Conservation (phyloP, 2,113 vertebrate genomes). For the Morphnarchus princeps region DNA sequence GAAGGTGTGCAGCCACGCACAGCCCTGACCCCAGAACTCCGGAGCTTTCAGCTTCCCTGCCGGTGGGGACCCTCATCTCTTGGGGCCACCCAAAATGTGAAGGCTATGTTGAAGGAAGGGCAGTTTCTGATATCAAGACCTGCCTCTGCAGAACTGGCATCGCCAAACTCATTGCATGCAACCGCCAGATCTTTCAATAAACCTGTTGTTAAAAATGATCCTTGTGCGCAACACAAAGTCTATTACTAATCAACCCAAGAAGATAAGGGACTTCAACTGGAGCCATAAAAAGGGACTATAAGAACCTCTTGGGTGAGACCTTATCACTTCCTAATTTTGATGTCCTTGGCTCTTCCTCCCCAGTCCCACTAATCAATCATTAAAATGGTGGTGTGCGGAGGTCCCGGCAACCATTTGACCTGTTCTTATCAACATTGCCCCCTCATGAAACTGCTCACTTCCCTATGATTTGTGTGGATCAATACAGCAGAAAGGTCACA, state of each 20-base stretch:
- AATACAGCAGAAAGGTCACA: slow-evolving; percentile 53
- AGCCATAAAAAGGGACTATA: not conserved
- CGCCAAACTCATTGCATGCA: not conserved
- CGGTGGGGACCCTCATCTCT: rapidly evolving
- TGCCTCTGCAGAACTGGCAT: not conserved
- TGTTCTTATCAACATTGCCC: slow-evolving; percentile 20
- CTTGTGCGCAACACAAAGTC: not conserved
- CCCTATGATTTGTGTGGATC: slow-evolving; percentile 19
- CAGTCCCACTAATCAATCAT: not conserved
- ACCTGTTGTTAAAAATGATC: not conserved
- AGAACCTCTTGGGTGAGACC: not conserved
- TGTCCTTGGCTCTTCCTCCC: not conserved
- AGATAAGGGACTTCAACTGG: not conserved
- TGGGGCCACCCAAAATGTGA: rapidly evolving
- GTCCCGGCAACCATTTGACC: not conserved
- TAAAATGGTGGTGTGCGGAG: not conserved
- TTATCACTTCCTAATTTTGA: not conserved
- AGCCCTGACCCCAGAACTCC: rapidly evolving
- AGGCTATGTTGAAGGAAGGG: not conserved
- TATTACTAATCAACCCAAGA: not conserved
- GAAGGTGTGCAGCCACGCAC: not conserved
- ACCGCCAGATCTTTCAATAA: not conserved
- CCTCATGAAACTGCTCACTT: not conserved
- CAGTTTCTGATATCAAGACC: not conserved
- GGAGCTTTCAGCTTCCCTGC: not conserved